These are phyloP conservation scores for Gonatopus flavifemur DNA, from an alignment of 1,140 invertebrate species.

Conservation along the genomic window DNA sequence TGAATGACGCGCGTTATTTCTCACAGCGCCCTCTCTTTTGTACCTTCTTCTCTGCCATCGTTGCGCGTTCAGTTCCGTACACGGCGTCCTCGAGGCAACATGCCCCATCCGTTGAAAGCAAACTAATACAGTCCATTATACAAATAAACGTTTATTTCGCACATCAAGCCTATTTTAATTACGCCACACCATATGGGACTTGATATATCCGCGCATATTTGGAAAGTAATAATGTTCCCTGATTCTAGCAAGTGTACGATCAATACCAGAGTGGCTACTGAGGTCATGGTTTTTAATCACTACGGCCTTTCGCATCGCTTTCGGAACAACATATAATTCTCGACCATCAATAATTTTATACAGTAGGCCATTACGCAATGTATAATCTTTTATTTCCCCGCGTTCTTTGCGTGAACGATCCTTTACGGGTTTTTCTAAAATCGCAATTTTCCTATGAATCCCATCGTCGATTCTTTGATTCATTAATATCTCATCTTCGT, in stretches of 20 bases:
- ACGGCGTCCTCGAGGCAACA: too few relatives aligned
- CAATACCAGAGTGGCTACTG: conserved; percentile 9
- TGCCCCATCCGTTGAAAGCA: too few relatives aligned
- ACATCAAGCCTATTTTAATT: too few relatives aligned
- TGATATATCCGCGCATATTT: conserved; percentile 10
- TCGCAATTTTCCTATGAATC: neutral
- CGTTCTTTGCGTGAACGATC: neutral
- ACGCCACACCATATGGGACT: conserved; percentile 11
- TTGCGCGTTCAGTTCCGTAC: too few relatives aligned
- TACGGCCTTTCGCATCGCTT: conserved; percentile 9
- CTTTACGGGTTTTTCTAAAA: neutral
- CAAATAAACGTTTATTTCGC: too few relatives aligned
- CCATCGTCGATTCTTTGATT: conserved; percentile 11
- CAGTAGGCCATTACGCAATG: conserved; percentile 5
- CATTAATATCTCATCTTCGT: conserved; percentile 14
- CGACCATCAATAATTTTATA: neutral
- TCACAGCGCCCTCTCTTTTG: too few relatives aligned
- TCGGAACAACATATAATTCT: conserved; percentile 10
- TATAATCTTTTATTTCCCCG: conserved; percentile 5
- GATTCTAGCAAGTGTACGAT: conserved; percentile 8
- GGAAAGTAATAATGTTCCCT: conserved; percentile 18
- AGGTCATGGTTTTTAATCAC: conserved; percentile 14
- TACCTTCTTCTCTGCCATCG: too few relatives aligned
- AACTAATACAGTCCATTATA: too few relatives aligned
- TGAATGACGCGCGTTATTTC: too few relatives aligned